A percentile compares a stretch with the other conserved stretches of the same genome.
phyloP scores from a whole-genome alignment of 2,888 invertebrate genomes.

The Acanthosoma haemorrhoidale region DNA sequence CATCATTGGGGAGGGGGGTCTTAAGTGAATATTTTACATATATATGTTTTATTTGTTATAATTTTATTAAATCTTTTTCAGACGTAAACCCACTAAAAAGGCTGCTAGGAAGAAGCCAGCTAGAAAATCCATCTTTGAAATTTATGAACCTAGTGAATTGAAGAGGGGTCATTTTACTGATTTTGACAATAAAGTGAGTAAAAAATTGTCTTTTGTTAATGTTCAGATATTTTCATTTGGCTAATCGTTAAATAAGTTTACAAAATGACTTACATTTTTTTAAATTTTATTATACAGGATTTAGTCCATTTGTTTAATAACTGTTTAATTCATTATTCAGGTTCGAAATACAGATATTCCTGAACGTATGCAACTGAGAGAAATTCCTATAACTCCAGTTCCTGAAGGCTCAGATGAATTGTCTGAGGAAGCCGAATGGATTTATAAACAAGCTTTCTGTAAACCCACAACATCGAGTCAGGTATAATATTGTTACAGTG shows the following conservation, averaged over 20 bases:
- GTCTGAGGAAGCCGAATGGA: constrained; percentile 95
- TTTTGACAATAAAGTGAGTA: constrained; percentile 68
- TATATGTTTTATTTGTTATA: background rate
- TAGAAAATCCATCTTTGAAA: constrained; percentile 83
- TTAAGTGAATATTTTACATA: background rate
- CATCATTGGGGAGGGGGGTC: background rate
- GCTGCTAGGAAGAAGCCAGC: constrained; percentile 68
- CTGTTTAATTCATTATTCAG: constrained; percentile 44
- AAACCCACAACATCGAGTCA: constrained; percentile 77
- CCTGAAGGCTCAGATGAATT: constrained; percentile 80
- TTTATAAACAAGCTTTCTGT: constrained; percentile 88
- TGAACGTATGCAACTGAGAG: constrained; percentile 86
- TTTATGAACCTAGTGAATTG: constrained; percentile 95
- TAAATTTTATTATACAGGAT: background rate
- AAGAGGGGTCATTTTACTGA: constrained; percentile 95
- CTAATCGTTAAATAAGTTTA: background rate
- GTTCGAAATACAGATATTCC: constrained; percentile 83
- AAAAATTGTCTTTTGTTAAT: too few relatives aligned
- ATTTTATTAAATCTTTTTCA: constrained; percentile 33
- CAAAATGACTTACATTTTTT: background rate
- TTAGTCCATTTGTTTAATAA: background rate
- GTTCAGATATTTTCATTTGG: background rate
- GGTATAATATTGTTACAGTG: constrained; percentile 44
- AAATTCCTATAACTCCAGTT: constrained; percentile 77
- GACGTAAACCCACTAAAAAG: constrained; percentile 63